These are phyloP conservation scores for Drosophila kambysellisi DNA, from an alignment of 2,888 invertebrate species.

Conservation along the genomic window DNA sequence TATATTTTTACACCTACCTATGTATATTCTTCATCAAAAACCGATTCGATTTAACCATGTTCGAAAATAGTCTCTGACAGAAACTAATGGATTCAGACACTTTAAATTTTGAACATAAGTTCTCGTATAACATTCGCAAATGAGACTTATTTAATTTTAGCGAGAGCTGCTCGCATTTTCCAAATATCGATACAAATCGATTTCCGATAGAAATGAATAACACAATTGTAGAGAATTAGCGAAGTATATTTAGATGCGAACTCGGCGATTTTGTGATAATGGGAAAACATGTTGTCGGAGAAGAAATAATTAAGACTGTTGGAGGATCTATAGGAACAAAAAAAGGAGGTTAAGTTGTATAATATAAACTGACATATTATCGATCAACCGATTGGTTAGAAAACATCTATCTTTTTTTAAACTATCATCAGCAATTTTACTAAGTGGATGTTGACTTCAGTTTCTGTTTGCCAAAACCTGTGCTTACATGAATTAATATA, in stretches of 20 bases:
- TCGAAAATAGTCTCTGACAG: background rate
- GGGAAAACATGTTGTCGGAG: background rate
- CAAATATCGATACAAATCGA: background rate
- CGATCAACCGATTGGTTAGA: background rate
- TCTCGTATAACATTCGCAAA: background rate
- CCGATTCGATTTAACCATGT: background rate
- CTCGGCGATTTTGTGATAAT: background rate
- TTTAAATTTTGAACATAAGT: background rate
- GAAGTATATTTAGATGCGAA: background rate
- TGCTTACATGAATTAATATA: background rate
- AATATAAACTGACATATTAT: background rate
- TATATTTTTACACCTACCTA: background rate
- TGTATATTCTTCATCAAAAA: background rate
- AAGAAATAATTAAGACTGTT: background rate
- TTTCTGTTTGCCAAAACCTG: background rate
- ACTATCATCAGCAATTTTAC: background rate
- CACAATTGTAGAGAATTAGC: background rate
- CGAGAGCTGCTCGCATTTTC: background rate
- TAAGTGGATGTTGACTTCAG: background rate
- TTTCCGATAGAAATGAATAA: background rate
- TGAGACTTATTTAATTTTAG: background rate
- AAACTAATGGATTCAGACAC: background rate
- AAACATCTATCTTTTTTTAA: background rate
- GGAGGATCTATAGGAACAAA: background rate
- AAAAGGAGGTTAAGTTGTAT: background rate